phyloP scores from a whole-genome alignment of 1,140 invertebrate species.

The Metaphire vulgaris region DNA sequence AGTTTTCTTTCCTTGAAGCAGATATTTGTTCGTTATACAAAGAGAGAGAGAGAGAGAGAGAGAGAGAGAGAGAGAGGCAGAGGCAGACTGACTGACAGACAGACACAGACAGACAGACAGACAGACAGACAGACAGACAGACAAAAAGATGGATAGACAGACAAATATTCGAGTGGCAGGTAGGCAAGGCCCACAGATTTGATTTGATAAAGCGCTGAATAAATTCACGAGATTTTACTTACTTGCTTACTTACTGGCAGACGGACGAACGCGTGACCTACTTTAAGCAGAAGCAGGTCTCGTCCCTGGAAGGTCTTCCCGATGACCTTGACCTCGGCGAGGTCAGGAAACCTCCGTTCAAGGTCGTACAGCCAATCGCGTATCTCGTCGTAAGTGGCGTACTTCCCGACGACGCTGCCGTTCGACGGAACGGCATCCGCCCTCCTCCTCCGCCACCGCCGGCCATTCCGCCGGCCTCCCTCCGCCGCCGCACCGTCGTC shows the following conservation, averaged over 20 bases:
- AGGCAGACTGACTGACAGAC: conserved; percentile 10
- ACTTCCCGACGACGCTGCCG: neutral
- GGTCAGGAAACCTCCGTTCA: neutral
- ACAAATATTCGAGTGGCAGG: neutral
- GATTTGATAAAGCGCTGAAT: too few relatives aligned
- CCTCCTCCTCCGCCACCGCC: neutral
- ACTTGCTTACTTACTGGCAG: too few relatives aligned
- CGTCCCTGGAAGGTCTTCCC: conserved; percentile 36
- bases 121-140: neutral
- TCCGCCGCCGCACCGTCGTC: too few relatives aligned
- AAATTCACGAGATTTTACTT: too few relatives aligned
- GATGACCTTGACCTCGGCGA: conserved; percentile 16
- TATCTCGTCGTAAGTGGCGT: neutral
- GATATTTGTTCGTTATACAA: too few relatives aligned
- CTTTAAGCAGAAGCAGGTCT: conserved; percentile 34
- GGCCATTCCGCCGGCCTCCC: neutral
- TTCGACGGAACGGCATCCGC: too few relatives aligned
- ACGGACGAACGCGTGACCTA: too few relatives aligned
- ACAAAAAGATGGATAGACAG: neutral
- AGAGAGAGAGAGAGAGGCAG: neutral
- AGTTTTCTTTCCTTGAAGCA: too few relatives aligned
- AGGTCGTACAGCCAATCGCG: neutral
- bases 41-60: too few relatives aligned
- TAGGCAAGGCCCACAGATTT: too few relatives aligned
- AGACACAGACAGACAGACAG: neutral